Conservation (phyloP, 2,888 invertebrate genomes). For the Leistus spinibarbis region DNA sequence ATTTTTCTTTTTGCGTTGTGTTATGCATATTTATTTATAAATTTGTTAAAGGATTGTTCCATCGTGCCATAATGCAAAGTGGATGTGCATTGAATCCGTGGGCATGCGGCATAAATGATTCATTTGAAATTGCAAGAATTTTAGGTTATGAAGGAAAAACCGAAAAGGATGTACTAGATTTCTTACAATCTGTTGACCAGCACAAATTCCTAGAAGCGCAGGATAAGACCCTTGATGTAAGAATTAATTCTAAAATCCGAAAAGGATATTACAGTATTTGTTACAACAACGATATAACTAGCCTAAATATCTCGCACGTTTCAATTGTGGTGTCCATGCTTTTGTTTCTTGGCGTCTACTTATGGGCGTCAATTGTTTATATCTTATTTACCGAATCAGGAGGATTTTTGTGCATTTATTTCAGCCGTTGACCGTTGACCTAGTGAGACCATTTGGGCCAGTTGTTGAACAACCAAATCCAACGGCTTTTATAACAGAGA, state of each 20-base stretch:
- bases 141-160: constrained; percentile 53
- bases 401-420: neutral
- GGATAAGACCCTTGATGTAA: constrained; percentile 41
- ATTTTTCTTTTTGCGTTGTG: too few species aligned
- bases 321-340: too few species aligned
- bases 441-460: constrained; percentile 28
- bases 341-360: too few species aligned
- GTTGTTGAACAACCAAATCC: constrained; percentile 43
- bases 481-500: constrained; percentile 48
- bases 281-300: too few species aligned
- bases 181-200: constrained; percentile 46
- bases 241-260: too few species aligned
- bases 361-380: constrained; percentile 42
- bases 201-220: constrained; percentile 40
- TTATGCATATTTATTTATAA: neutral
- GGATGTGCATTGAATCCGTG: constrained; percentile 49
- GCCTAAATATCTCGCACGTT: too few species aligned
- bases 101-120: constrained; percentile 48
- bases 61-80: constrained; percentile 52
- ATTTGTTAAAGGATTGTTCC: constrained; percentile 48
- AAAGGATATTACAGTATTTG: too few species aligned
- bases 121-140: constrained; percentile 51
- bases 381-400: neutral
- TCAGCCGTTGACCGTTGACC: neutral
- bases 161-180: constrained; percentile 52